Evolutionary conservation across 2,888 invertebrate species (phyloP), one percentile per base, ranked within the genome.

Genomic region (Arrhopalites spinosus): DNA sequence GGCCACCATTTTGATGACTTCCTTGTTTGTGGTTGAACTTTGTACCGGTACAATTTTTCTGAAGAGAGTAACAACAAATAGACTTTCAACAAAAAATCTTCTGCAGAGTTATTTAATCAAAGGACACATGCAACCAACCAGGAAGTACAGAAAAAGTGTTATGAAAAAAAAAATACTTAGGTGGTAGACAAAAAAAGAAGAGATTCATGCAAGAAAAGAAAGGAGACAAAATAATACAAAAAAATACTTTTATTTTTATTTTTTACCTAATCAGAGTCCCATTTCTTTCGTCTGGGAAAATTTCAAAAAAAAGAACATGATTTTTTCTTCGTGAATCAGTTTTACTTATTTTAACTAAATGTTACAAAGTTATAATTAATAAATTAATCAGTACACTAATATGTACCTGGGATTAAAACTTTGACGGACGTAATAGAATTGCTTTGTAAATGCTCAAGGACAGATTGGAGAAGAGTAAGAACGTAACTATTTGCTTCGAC

Each of bases 401-500:
- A 89, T 87, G 98, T 97, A 87, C 98, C 95, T 17, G 97, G 97
- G 78, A 98, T 91, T 80, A 96, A 92, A 78, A 98, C 80, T 30
- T 80, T 75, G 20, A 82, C 78, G 30, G 81, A 82, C 11, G 80
- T 81, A 13, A 81, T 73, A 29, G 81, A 79, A 13, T 77, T 78
- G 74, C 78, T 81, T 45, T 77, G 80, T 17, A 83, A 78, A 43
- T 82, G 79, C 23, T 83, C 81, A n/a, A 82, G 94, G 25, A 97
- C 97, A 73, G 95, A 94, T 84, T 95, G 95, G 72, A 98, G 88
- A 0, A 96, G 94, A 0, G 97, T 96, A 77, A 98, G 89, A 85
- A 97, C 97, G 86, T 97, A 98, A 3, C 95, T 95, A 0, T 95
- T 96, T 85, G 97, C 96, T 2, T 96, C 96, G 0, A 93, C 93